Base-by-base conservation (phyloP, 2,888 invertebrate genomes). In the Erynnis tages region DNA sequence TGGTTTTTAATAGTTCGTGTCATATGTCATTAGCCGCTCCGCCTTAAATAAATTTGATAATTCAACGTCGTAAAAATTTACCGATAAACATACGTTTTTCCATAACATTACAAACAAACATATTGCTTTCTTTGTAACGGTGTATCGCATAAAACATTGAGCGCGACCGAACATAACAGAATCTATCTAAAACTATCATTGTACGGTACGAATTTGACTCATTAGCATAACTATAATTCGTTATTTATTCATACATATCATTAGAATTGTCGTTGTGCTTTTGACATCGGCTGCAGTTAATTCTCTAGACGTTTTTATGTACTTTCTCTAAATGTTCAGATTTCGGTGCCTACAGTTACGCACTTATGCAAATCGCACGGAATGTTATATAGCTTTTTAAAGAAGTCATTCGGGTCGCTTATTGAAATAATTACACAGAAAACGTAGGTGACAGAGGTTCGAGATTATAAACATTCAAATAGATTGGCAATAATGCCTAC, bases 291-390 rank as follows among this genome's bases (percentile, higher is more conserved):
- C 21, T 53, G 60, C 65, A 60, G 59, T 69, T 63, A 59, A 66
- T 65, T 62, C 61, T 60, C 56, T 58, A 60, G 67, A 67, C 66
- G 53, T 69, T 38, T 58, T 69, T 68, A 69, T 66, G 61, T 59
- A 57, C 59, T 58, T 64, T 61, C 61, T 59, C 55, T 63, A 66
- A 67, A 63, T 60, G 65, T 62, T 55, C 2, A 37, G 21, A 37
- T 44, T 23, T 27, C 17, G 17, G 23, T 47, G 29, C 34, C 43
- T 30, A 44, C 32, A 19, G 47, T 29, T 47, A 40, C 48, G 48
- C 40, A 48, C 30, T 48, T 48, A 48, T 48, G 48, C 48, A 30
- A 48, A 48, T 48, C 21, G 7, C 40, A 16, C 40, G 38, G 40
- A 48, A 48, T 40, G 48, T 40, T 40, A 40, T 38, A 40, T 48